A percentile compares a stretch with the other conserved stretches of the same genome.
Evolutionary conservation across 30 jellyfish, hydroid and myxozoan species (phyloP).

Genomic region (Cassiopea xamachana): DNA sequence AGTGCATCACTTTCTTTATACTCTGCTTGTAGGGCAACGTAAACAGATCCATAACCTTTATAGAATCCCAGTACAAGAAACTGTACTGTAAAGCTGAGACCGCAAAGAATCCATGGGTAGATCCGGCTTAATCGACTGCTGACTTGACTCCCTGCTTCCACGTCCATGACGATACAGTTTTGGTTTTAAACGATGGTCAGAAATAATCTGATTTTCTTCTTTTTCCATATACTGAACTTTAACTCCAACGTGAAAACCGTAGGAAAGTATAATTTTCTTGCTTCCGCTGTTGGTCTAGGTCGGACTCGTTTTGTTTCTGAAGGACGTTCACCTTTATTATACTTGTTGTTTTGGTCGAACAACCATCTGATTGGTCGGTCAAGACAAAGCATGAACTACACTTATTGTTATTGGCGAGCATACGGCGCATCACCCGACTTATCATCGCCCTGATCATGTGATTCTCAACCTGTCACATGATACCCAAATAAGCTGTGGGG

Average conservation of each 20-base stretch:
- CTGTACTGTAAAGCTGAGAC: constrained; percentile 86
- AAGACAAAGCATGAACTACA: not conserved
- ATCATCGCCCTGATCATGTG: constrained; percentile 69
- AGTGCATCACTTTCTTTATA: constrained; percentile 81
- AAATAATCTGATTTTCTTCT: constrained; percentile 68
- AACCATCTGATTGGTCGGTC: constrained; percentile 28
- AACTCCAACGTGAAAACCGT: not conserved
- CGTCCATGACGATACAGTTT: constrained; percentile 75
- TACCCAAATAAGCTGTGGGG: not conserved
- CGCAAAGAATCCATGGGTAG: constrained; percentile 86
- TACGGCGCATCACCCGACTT: constrained; percentile 25
- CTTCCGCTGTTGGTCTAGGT: constrained; percentile 55
- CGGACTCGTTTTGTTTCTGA: constrained; percentile 47
- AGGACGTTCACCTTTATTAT: not conserved
- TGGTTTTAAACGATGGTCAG: constrained; percentile 71
- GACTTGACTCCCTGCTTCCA: constrained; percentile 80
- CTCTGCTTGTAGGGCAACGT: constrained; percentile 76
- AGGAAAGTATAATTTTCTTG: not conserved
- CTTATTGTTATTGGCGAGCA: constrained; percentile 30
- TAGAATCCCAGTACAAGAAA: constrained; percentile 88
- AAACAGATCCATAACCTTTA: constrained; percentile 88
- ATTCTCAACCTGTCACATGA: constrained; percentile 25
- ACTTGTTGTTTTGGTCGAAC: constrained; percentile 4
- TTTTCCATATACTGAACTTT: constrained; percentile 57
- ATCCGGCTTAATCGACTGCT: constrained; percentile 78